These are phyloP conservation scores for Actias luna DNA, from an alignment of 2,888 invertebrate genomes.

Conservation along the genomic window DNA sequence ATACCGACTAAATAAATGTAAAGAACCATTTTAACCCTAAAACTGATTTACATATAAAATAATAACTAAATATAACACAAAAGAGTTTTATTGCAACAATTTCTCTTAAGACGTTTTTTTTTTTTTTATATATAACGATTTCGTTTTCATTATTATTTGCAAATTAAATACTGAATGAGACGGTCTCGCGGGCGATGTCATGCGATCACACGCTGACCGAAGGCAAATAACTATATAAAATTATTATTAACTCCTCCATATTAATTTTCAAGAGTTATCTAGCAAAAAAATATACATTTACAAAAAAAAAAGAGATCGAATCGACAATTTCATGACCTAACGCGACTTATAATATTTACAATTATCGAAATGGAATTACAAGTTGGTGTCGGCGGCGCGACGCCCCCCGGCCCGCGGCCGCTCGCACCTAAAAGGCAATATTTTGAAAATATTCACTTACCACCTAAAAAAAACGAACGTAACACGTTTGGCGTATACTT, in stretches of 20 bases:
- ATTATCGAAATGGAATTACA: slow-evolving; percentile 80
- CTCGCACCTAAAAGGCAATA: slow-evolving; percentile 76
- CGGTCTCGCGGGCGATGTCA: slow-evolving; percentile 23
- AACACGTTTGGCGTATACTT: slow-evolving; percentile 82
- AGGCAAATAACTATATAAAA: slow-evolving; percentile 38
- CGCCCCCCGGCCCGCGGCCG: slow-evolving; percentile 36
- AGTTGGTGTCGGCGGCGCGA: slow-evolving; percentile 64
- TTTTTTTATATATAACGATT: too few species aligned
- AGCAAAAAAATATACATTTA: slow-evolving; percentile 80
- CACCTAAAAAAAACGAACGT: slow-evolving; percentile 75
- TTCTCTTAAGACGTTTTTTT: slow-evolving; percentile 50
- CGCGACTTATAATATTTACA: slow-evolving; percentile 78
- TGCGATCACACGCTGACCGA: slow-evolving; percentile 45
- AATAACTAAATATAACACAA: slow-evolving; percentile 77
- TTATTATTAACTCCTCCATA: slow-evolving; percentile 34
- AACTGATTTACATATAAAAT: slow-evolving; percentile 72
- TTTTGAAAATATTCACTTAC: slow-evolving; percentile 80
- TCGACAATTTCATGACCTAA: slow-evolving; percentile 76
- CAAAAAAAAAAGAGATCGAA: slow-evolving; percentile 81
- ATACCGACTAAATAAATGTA: slow-evolving; percentile 18
- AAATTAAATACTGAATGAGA: slow-evolving; percentile 39
- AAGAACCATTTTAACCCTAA: slow-evolving; percentile 63
- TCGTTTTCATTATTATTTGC: too few species aligned
- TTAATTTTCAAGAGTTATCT: slow-evolving; percentile 54
- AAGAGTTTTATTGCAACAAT: slow-evolving; percentile 75